Percentiles rank a stretch among this genome's conserved stretches.
Conservation (phyloP, 2,888 invertebrate species). For the Luperina nickerlii region DNA sequence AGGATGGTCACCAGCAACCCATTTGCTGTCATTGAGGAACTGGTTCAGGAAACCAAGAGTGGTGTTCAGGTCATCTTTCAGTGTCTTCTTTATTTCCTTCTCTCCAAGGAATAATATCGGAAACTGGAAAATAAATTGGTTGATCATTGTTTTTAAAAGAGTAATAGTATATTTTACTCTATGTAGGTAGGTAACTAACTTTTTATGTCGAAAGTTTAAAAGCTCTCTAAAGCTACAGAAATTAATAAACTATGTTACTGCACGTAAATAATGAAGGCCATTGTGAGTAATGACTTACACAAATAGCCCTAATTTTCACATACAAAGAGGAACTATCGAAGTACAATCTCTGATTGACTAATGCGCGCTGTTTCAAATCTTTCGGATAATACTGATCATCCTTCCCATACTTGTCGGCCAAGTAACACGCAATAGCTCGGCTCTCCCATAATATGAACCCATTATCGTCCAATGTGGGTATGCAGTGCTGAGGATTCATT, state of each 20-base stretch:
- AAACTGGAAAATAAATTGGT: constrained; percentile 83
- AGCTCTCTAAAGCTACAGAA: background rate
- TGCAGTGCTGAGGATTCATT: constrained; percentile 92
- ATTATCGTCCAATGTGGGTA: constrained; percentile 92
- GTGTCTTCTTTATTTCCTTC: constrained; percentile 88
- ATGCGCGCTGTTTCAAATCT: constrained; percentile 89
- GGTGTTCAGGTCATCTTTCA: constrained; percentile 89
- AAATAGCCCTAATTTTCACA: constrained; percentile 91
- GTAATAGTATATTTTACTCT: background rate
- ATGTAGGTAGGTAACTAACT: too few relatives aligned
- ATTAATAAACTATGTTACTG: background rate
- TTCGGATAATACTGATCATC: constrained; percentile 91
- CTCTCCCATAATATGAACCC: constrained; percentile 93
- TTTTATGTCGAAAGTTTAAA: background rate
- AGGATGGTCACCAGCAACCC: constrained; percentile 91
- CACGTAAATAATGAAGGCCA: constrained; percentile 30
- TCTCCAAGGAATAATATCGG: constrained; percentile 91
- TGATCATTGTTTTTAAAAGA: too few relatives aligned
- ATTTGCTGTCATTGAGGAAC: constrained; percentile 90
- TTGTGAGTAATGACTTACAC: constrained; percentile 82
- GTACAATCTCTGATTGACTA: constrained; percentile 91
- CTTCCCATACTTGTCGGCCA: constrained; percentile 91
- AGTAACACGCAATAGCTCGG: constrained; percentile 91
- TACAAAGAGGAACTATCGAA: constrained; percentile 92
- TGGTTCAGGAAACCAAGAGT: constrained; percentile 91